Percentiles rank a stretch among this genome's conserved stretches.
phyloP scores from a whole-genome alignment of 2,797 vertebrate genomes.

The Spinibarbus caldwelli region DNA sequence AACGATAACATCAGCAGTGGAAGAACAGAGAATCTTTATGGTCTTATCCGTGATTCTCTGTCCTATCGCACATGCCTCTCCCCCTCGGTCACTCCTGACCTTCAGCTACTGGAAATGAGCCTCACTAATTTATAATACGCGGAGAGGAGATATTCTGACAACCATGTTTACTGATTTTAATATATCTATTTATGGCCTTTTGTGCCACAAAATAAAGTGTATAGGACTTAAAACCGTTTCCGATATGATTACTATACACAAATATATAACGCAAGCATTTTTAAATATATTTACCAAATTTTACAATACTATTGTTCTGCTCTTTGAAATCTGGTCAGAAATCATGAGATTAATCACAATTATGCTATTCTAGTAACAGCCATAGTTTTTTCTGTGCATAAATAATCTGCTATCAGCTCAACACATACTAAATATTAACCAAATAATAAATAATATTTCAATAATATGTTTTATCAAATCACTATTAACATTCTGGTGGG shows the following conservation, averaged over 20 bases:
- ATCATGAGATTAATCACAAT: no score
- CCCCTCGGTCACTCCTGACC: constrained; percentile 64
- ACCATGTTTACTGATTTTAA: background rate
- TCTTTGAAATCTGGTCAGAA: no score
- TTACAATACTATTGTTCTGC: no score
- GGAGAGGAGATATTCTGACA: background rate
- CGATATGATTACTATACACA: no score
- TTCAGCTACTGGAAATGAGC: constrained; percentile 51
- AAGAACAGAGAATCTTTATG: constrained; percentile 56
- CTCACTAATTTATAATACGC: constrained; percentile 6
- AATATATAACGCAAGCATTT: no score
- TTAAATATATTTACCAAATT: no score
- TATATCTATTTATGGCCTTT: background rate
- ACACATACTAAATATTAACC: background rate
- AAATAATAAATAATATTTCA: background rate
- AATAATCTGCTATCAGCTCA: background rate
- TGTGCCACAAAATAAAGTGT: background rate
- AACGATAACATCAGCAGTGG: constrained; percentile 72
- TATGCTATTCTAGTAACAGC: background rate
- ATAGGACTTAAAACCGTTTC: background rate
- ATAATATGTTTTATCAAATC: background rate
- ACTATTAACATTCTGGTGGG: background rate
- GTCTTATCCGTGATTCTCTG: constrained; percentile 66
- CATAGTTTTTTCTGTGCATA: background rate
- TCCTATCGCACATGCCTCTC: constrained; percentile 61